Conservation (phyloP, 1,140 invertebrate species). For the Zaprionus africanus region DNA sequence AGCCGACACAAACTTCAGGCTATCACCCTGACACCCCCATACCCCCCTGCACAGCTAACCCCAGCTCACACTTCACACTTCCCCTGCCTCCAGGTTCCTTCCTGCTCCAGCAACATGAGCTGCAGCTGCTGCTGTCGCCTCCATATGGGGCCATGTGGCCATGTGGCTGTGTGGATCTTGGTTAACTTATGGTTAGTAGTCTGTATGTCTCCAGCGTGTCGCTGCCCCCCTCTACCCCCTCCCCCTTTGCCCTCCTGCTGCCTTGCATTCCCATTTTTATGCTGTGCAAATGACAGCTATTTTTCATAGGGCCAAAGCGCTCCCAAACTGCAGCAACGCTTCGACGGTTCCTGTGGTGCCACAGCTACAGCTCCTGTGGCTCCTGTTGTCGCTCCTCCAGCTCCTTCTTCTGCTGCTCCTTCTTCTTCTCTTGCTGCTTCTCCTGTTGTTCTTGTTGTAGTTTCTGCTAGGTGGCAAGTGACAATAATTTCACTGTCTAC, state of each 20-base stretch:
- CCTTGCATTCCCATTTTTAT: conserved; percentile 76
- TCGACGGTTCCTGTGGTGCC: conserved; percentile 31
- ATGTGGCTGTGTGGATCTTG: conserved; percentile 79
- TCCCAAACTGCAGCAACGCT: conserved; percentile 48
- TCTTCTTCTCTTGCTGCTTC: background rate
- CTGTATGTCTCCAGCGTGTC: conserved; percentile 35
- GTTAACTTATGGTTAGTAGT: conserved; percentile 80
- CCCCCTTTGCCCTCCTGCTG: background rate
- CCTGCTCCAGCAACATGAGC: background rate
- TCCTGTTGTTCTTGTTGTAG: conserved; percentile 37
- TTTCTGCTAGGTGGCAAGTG: conserved; percentile 74
- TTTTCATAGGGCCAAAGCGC: conserved; percentile 79
- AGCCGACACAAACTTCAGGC: conserved; percentile 44
- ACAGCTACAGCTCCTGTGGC: conserved; percentile 6
- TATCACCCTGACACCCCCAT: background rate
- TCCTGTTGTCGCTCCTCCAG: background rate
- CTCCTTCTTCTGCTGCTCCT: background rate
- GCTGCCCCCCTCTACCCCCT: background rate
- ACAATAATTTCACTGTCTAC: conserved; percentile 74
- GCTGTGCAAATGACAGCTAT: conserved; percentile 83
- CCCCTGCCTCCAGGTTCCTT: background rate
- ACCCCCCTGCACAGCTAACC: background rate
- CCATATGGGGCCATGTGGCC: conserved; percentile 71
- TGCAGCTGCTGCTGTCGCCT: conserved; percentile 54
- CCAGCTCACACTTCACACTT: background rate